Evolutionary conservation across 1,140 invertebrate genomes (phyloP), one percentile per base, ranked within the genome.

Genomic region (Phthorimaea operculella): DNA sequence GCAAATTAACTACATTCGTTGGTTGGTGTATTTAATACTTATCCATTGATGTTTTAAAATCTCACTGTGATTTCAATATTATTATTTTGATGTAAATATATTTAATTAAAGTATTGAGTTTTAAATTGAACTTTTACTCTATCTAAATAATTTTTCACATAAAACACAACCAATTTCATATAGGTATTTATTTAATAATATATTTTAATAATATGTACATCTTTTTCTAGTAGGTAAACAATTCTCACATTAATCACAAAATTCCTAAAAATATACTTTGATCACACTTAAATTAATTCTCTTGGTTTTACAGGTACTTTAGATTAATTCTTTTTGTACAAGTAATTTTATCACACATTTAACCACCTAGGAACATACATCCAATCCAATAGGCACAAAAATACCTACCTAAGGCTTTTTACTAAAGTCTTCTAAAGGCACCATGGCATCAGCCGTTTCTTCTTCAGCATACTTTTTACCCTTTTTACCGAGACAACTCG

Each of bases 401-500:
- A 21, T n/a, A n/a, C n/a, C n/a, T 52, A 39, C n/a, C 61, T 28
- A 80, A 55, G 68, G 70, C 63, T 76, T 77, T 62, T 63, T 76
- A 57, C 60, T 79, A 39, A 85, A 76, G 55, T 82, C 80, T 55
- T 88, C 85, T 50, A 89, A 78, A 57, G 87, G 87, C 54, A 89
- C 85, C 87, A 88, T 88, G 28, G 83, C 74, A 67, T 89, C 87
- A 0, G 83, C 77, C 33, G 67, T 66, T 62, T 83, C 81, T 16
- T 85, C 79, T 4, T 80, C 70, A 45, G n/a, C 63, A 51, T 79
- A 71, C n/a, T 73, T 62, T 63, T 69, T 72, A 47, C 60, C 68
- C 48, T 70, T 70, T 61, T 60, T 58, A 61, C 88, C 87, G 39
- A 89, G 85, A 63, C 90, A 90, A 56, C 87, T 88, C 0, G 87